These are phyloP conservation scores for Hypomesus transpacificus DNA, from an alignment of 2,113 vertebrate species.

Conservation along the genomic window DNA sequence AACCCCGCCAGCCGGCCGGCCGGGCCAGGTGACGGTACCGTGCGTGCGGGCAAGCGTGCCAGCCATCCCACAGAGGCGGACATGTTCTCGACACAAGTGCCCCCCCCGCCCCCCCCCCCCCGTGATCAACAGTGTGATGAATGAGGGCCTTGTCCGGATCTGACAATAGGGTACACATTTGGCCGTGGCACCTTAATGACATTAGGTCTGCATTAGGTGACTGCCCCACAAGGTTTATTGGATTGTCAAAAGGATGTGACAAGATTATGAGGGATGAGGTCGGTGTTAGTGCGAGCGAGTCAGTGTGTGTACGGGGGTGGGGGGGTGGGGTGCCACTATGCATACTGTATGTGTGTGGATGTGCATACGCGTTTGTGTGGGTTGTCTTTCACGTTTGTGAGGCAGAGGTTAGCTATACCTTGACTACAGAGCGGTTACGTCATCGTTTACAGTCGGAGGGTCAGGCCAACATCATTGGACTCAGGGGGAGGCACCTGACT, in stretches of 20 bases:
- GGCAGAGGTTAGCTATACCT: too few relatives aligned
- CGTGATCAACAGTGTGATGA: not conserved
- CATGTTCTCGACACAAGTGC: not conserved
- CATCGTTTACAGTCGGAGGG: slow-evolving; percentile 35
- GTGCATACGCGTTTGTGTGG: too few relatives aligned
- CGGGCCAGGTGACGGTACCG: not conserved
- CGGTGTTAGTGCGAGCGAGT: too few relatives aligned
- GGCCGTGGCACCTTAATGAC: not conserved
- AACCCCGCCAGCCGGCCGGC: slow-evolving; percentile 1
- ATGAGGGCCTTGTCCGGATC: not conserved
- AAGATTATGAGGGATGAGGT: not conserved
- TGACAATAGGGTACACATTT: not conserved
- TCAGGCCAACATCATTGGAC: slow-evolving; percentile 9
- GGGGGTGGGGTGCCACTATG: too few relatives aligned
- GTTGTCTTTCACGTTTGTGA: too few relatives aligned
- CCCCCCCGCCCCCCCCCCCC: too few relatives aligned
- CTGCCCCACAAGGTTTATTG: not conserved
- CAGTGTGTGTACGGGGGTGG: too few relatives aligned
- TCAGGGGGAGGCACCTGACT: not conserved
- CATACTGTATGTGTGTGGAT: too few relatives aligned
- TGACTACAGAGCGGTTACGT: slow-evolving; percentile 25
- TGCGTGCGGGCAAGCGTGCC: not conserved
- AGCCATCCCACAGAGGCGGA: not conserved
- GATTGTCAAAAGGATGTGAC: not conserved
- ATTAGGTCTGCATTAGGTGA: not conserved